Base-by-base conservation (phyloP, 2,797 vertebrate genomes). In the Cyclopterus lumpus region DNA sequence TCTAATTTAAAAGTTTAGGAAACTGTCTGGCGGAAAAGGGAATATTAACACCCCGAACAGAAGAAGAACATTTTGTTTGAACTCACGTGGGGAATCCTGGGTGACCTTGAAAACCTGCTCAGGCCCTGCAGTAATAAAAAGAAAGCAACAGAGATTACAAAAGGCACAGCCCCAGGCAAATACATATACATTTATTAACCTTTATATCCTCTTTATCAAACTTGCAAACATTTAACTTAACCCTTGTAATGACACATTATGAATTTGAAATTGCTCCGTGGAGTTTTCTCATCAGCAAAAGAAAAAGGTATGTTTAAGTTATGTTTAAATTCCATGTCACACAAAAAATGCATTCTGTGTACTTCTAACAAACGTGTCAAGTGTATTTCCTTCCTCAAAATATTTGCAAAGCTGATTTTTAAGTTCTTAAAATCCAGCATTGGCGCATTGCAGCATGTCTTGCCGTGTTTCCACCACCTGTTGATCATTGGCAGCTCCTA, bases 11-110 rank as follows among this genome's bases (percentile, higher is more conserved):
- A 65, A 28, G 20, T 28, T 42, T 18, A 48, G 24, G 5, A 62
- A 73, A 34, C 15, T 16, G 15, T 49, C 6, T 36, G 22, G 7
- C n/a, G 10, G 28, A 63, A 55, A 34, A 63, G 4, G 18, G 8
- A 74, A 73, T 67, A 61, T 75, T 42, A 72, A 44, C 24, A 59
- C 44, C n/a, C 55, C 18, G 28, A 5, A 74, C 11, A 40, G 53
- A n/a, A 28, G 57, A 49, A 22, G 8, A 66, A 49, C 9, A 36
- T 8, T 66, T 26, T 54, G 77, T 77, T 55, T 63, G 10, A 49
- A 94, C 93, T 94, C 91, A 96, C 95, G 86, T 96, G 97, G 4
- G 93, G 84, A 84, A 96, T 94, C 66, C 95, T 94, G 24, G 97
- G 97, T 54, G 97, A 96, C 75, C 95, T 94, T 69, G 94, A 90